Evolutionary conservation across 1,140 invertebrate species (phyloP).

Genomic region (Drosophila mojavensis): DNA sequence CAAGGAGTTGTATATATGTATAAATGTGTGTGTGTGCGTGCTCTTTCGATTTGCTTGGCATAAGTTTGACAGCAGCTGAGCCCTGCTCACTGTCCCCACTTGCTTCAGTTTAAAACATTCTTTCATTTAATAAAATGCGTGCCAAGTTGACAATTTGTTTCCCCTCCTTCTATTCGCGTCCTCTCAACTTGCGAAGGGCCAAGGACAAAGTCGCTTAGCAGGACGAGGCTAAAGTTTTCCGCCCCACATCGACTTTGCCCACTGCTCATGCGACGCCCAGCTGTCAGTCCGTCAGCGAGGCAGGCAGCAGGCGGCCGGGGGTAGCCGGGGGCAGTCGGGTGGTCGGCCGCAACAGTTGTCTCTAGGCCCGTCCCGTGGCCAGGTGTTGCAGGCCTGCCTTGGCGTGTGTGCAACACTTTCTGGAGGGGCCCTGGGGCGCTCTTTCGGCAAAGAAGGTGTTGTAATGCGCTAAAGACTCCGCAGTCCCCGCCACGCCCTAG

Average conservation of each 20-base stretch:
- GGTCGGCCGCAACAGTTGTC: constrained; percentile 33
- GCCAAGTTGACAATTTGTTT: constrained; percentile 77
- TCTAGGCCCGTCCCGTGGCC: constrained; percentile 4
- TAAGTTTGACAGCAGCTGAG: constrained; percentile 73
- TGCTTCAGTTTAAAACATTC: constrained; percentile 58
- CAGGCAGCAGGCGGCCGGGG: background rate
- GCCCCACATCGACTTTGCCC: constrained; percentile 26
- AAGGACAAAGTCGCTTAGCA: constrained; percentile 24
- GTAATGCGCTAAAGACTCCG: constrained; percentile 63
- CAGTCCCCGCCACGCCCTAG: background rate
- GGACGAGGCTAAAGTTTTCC: constrained; percentile 42
- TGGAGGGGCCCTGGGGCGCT: constrained; percentile 42
- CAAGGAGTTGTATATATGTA: no score
- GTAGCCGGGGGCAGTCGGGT: background rate
- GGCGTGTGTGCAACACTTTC: constrained; percentile 23
- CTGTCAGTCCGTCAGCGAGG: constrained; percentile 12
- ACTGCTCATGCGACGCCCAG: constrained; percentile 27
- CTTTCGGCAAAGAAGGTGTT: constrained; percentile 66
- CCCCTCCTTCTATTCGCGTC: background rate
- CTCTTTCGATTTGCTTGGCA: constrained; percentile 75
- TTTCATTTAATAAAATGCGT: constrained; percentile 82
- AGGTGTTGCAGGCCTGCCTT: constrained; percentile 46
- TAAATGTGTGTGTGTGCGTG: background rate
- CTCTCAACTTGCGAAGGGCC: constrained; percentile 12
- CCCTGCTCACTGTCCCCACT: constrained; percentile 6